Percentiles rank a stretch among this genome's conserved stretches.
Conservation (phyloP, 2,113 vertebrate genomes). For the Anseranas semipalmata region DNA sequence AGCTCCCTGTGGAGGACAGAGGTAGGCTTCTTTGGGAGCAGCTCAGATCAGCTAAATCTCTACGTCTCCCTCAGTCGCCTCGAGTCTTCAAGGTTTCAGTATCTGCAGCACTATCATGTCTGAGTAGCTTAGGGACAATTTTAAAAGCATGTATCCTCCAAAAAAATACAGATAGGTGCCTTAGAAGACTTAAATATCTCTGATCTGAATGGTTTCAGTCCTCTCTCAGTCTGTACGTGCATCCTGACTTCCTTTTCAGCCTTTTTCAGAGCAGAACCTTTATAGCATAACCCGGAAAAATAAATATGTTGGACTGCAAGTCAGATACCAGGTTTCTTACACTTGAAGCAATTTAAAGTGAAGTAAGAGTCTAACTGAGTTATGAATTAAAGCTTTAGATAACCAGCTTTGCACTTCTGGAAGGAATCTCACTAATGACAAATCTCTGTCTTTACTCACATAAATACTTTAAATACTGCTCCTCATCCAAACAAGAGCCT, state of each 20-base stretch:
- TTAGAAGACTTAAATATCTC: neutral
- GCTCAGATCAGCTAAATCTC: neutral
- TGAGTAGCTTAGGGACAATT: neutral
- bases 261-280: neutral
- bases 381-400: neutral
- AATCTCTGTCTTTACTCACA: neutral
- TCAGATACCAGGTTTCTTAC: neutral
- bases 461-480: neutral
- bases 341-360: neutral
- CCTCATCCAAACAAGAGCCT: neutral
- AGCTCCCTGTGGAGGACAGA: neutral
- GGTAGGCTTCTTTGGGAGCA: neutral
- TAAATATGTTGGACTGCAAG: neutral
- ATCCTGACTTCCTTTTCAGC: neutral
- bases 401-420: neutral
- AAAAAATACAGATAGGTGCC: neutral
- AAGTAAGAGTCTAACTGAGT: neutral
- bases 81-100: neutral
- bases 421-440: neutral
- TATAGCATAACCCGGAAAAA: neutral
- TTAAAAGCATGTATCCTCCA: neutral
- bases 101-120: neutral
- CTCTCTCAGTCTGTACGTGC: neutral
- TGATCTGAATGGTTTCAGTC: neutral
- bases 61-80: neutral